Evolutionary conservation across 2,797 vertebrate species (phyloP), one percentile per base, ranked within the genome.

Genomic region (Leuciscus waleckii): DNA sequence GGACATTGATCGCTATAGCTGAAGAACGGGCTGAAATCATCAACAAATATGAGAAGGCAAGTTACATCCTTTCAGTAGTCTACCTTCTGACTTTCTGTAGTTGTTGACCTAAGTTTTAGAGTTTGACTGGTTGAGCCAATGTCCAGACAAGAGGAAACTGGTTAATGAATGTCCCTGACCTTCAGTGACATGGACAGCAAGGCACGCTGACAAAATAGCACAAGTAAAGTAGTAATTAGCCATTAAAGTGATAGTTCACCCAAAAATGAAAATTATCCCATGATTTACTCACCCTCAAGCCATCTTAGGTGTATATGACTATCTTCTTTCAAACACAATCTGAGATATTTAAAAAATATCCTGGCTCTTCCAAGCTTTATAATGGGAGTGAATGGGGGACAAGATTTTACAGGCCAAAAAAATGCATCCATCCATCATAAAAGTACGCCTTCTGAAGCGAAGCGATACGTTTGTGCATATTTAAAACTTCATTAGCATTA

Each of bases 11-110:
- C 94, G 89, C 92, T 98, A 89, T 97, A 93, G 96, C 96, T 91
- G 95, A 96, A 92, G 97, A 98, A 93, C 95, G 95, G 82, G 96
- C 96, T 32, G 96, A 97, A 51, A 97, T 97, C 86, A 92, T 97
- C 93, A 89, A 94, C 87, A 97, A 96, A 88, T 97, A 98, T 95
- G 95, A 95, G 70, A 95, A 96, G 95, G 97, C 97, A 89, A 92
- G 93, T 68, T 61, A 9, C 37, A 73, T 49, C 29, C 26, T 56
- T 13, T 16, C 16, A 77, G 26, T 29, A 51, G 19, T 51, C 54
- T 16, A 51, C 29, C 19, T 26, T 74, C 21, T 65, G 23, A 17
- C 14, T 35, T 82, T 74, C 14, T 65, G 1, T 10, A 73, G 11
- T 65, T 63, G 23, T 68, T 56, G 67, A 67, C 39, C 46, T 29